Base-by-base conservation (phyloP, 2,797 vertebrate species). In the Staurois parvus region DNA sequence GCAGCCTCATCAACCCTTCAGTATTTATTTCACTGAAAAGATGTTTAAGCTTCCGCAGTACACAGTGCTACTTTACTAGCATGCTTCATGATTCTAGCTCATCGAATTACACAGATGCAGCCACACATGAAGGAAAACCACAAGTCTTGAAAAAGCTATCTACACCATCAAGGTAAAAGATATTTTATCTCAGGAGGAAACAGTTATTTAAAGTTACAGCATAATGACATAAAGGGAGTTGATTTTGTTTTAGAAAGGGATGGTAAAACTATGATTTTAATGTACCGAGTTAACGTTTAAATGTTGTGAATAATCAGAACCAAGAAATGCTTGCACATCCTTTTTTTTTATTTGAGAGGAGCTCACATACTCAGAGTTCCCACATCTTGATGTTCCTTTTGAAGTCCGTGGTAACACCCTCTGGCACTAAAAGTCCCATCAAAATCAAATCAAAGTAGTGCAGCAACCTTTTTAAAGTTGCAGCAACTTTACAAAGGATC, bases 71-170 rank as follows among this genome's bases (percentile, higher is more conserved):
- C 59, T 64, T 64, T 64, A n/a, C n/a, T 64, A 64, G 21, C 59
- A 64, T 64, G 59, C 24, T 34, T 37, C 32, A 29, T 72, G 70
- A 32, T 40, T 19, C 29, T 19, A 72, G 32, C 70, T 72, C 70
- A 34, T 21, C 34, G 9, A 32, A 32, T 72, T 72, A 21, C 40
- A 72, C 21, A 72, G 70, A 37, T 37, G 70, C 32, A 72, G 70
- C 34, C 70, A 72, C 34, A 34, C 32, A 34, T 37, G 32, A 72
- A 24, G 70, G 32, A 40, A 70, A 72, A 72, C 21, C 34, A 37
- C 70, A 72, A 72, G 34, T 64, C n/a, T 9, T 34, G 34, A 72
- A 72, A 32, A 72, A 72, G 70, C 70, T 24, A 72, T 72, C 70
- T 72, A 72, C 29, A 37, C 34, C 70, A 40, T 72, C 19, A 32